Conservation (phyloP, 2,888 invertebrate species). For the Cheiracanthium punctorium region DNA sequence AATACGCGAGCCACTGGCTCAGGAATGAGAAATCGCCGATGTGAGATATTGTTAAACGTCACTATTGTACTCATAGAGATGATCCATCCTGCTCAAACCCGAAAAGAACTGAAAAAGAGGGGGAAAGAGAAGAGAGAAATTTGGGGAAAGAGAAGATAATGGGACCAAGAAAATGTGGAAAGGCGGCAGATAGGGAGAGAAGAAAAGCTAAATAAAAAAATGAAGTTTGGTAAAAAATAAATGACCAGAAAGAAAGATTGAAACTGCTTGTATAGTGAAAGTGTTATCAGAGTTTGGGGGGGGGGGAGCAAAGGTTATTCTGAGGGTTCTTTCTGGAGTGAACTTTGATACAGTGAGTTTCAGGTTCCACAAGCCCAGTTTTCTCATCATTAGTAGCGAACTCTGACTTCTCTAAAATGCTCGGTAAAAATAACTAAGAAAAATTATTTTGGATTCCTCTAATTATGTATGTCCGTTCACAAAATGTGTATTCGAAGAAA, state of each 20-base stretch:
- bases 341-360: slow-evolving; percentile 44
- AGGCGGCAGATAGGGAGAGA: slow-evolving; percentile 26
- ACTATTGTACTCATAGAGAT: slow-evolving; percentile 50
- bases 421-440: too few relatives aligned
- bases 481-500: too few relatives aligned
- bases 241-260: slow-evolving; percentile 64
- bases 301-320: neutral
- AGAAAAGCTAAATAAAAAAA: slow-evolving; percentile 21
- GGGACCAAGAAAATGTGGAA: slow-evolving; percentile 26
- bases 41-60: slow-evolving; percentile 62
- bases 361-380: slow-evolving; percentile 32
- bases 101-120: slow-evolving; percentile 16
- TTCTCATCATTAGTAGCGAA: slow-evolving; percentile 41
- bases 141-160: slow-evolving; percentile 24
- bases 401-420: slow-evolving; percentile 28
- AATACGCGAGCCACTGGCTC: slow-evolving; percentile 21
- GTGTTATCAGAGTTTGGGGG: slow-evolving; percentile 27
- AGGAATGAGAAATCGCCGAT: slow-evolving; percentile 41
- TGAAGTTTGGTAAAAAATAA: slow-evolving; percentile 58
- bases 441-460: too few relatives aligned
- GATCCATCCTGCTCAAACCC: slow-evolving; percentile 46
- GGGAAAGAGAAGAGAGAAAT: slow-evolving; percentile 22
- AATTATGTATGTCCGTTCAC: too few relatives aligned
- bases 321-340: neutral
- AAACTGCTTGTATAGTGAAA: slow-evolving; percentile 19